Evolutionary conservation across 1,140 invertebrate genomes (phyloP).

Genomic region (Xylocopa sonorina): DNA sequence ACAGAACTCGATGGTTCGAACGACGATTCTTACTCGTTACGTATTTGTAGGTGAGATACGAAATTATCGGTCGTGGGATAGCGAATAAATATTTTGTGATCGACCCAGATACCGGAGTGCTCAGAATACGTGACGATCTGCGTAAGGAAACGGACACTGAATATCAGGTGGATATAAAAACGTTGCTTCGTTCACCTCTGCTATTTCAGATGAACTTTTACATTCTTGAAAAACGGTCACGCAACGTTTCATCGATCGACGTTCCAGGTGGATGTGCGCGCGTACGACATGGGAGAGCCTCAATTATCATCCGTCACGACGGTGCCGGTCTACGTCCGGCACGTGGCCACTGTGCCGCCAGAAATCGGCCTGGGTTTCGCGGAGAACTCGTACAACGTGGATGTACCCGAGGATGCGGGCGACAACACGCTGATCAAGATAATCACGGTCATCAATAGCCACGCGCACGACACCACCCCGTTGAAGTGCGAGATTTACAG

Average conservation of each 20-base stretch:
- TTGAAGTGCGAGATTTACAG: conserved; percentile 88
- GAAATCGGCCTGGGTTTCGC: conserved; percentile 91
- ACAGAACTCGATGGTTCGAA: neutral
- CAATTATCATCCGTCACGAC: conserved; percentile 90
- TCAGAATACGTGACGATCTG: conserved; percentile 91
- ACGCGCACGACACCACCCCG: conserved; percentile 85
- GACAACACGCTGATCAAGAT: conserved; percentile 87
- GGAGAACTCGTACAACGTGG: conserved; percentile 90
- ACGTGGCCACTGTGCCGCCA: conserved; percentile 86
- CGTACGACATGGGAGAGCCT: conserved; percentile 93
- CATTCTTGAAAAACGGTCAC: too few species aligned
- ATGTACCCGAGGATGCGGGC: conserved; percentile 89
- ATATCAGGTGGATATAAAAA: conserved; percentile 85
- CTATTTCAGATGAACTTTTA: too few species aligned
- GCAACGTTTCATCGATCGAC: too few species aligned
- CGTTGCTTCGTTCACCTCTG: too few species aligned
- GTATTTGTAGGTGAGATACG: conserved; percentile 86
- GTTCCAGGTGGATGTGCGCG: conserved; percentile 89
- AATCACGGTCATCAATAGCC: conserved; percentile 88
- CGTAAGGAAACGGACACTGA: conserved; percentile 92
- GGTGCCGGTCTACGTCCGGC: conserved; percentile 91
- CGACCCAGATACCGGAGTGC: conserved; percentile 90
- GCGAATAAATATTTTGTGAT: conserved; percentile 92
- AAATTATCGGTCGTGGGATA: conserved; percentile 90
- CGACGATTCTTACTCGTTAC: conserved; percentile 1